These are phyloP conservation scores for Leiothrix lutea DNA, from an alignment of 2,113 vertebrate species.

Conservation along the genomic window DNA sequence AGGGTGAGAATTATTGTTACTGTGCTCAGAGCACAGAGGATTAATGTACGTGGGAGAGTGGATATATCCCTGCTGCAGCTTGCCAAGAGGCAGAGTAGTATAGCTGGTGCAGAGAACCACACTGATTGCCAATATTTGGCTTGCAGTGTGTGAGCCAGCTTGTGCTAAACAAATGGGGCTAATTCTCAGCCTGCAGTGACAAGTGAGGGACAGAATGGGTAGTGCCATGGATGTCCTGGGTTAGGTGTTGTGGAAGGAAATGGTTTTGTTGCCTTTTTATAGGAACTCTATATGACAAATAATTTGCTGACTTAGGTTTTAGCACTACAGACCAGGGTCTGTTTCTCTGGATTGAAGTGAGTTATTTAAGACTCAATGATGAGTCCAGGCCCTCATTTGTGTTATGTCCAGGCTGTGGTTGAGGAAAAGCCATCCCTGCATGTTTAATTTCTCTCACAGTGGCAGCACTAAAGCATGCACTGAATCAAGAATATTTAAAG, in stretches of 20 bases:
- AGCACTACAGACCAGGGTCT: neutral
- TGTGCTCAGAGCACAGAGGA: neutral
- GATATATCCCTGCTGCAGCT: neutral
- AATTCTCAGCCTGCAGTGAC: neutral
- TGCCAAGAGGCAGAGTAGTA: neutral
- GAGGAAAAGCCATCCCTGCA: neutral
- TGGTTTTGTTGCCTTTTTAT: neutral
- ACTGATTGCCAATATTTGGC: accelerated
- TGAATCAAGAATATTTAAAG: neutral
- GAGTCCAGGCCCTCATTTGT: neutral
- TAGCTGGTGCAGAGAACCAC: neutral
- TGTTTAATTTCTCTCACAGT: neutral
- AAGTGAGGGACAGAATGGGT: neutral
- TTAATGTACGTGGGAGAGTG: neutral
- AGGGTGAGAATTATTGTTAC: neutral
- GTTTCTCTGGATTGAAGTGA: neutral
- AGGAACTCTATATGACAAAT: neutral
- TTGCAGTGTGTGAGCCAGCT: neutral
- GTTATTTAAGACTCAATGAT: neutral
- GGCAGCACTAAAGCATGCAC: neutral
- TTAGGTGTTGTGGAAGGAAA: neutral
- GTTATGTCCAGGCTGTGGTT: neutral
- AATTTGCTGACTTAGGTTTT: neutral
- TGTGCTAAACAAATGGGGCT: accelerated
- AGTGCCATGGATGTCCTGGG: neutral